phyloP scores from a whole-genome alignment of 2,888 invertebrate species.

The Diplolepis rosae region DNA sequence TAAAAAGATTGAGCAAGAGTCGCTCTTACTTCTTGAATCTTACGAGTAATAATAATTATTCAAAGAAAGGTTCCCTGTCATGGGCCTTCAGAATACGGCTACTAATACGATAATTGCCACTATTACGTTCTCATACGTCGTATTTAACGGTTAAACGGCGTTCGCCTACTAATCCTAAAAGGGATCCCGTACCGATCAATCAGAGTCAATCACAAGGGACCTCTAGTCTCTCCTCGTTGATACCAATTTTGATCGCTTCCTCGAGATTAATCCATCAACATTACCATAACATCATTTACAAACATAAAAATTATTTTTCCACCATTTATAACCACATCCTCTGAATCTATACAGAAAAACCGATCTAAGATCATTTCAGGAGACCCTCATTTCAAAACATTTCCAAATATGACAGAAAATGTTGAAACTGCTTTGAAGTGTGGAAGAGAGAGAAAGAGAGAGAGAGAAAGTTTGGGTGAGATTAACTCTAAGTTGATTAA shows the following conservation, averaged over 20 bases:
- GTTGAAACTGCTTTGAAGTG: too few relatives aligned
- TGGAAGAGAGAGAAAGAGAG: too few relatives aligned
- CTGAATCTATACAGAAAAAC: too few relatives aligned
- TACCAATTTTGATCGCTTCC: background rate
- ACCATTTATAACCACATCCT: too few relatives aligned
- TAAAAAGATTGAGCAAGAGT: too few relatives aligned
- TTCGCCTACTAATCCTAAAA: conserved; percentile 55
- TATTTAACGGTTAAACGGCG: conserved; percentile 69
- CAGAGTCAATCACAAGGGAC: conserved; percentile 42
- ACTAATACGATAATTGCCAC: conserved; percentile 72
- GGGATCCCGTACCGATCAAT: conserved; percentile 50
- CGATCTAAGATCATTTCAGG: too few relatives aligned
- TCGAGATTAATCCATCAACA: background rate
- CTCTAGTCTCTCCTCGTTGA: background rate
- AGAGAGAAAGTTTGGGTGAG: too few relatives aligned
- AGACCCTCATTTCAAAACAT: too few relatives aligned
- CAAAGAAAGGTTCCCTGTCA: conserved; percentile 61
- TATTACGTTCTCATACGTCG: conserved; percentile 70
- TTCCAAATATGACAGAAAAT: too few relatives aligned
- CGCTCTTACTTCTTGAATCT: background rate
- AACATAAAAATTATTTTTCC: background rate
- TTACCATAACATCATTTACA: background rate
- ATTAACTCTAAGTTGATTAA: too few relatives aligned
- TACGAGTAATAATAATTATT: conserved; percentile 58
- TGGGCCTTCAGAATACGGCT: conserved; percentile 63